A percentile compares a stretch with the other conserved stretches of the same genome.
Evolutionary conservation across 2,113 vertebrate genomes (phyloP).

Genomic region (Progne subis): DNA sequence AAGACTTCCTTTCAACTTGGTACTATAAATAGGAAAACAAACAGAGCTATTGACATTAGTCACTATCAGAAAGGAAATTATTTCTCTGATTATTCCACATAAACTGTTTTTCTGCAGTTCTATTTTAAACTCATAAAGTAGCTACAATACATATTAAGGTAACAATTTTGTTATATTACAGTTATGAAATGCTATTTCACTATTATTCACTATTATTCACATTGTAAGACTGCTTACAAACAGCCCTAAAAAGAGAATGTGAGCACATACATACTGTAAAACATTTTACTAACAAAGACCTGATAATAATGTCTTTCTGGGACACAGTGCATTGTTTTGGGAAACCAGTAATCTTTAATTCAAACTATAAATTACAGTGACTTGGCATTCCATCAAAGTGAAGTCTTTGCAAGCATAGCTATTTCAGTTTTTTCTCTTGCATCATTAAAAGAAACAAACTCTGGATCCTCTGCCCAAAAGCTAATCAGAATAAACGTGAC

Average conservation of each 20-base stretch:
- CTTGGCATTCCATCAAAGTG: conserved; percentile 42
- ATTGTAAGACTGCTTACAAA: neutral
- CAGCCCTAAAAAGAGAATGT: neutral
- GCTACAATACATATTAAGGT: neutral
- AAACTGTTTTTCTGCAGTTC: neutral
- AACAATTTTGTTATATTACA: neutral
- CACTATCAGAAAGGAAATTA: neutral
- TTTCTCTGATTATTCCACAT: neutral
- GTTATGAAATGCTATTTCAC: neutral
- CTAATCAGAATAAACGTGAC: neutral
- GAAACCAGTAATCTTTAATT: conserved; percentile 38
- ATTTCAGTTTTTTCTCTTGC: neutral
- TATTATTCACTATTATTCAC: neutral
- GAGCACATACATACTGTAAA: neutral
- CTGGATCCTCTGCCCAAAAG: neutral
- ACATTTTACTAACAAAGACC: neutral
- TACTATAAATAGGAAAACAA: neutral
- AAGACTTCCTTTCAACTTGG: conserved; percentile 4
- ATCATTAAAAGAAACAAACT: conserved; percentile 7
- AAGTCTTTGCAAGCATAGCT: conserved; percentile 4
- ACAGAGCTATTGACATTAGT: neutral
- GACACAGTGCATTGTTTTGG: conserved; percentile 10
- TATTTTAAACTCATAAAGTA: neutral
- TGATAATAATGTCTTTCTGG: neutral
- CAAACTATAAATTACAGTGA: conserved; percentile 40